A percentile compares a stretch with the other conserved stretches of the same genome.
Conservation (phyloP, 23 tunicate species). For the Ascidia mentula region DNA sequence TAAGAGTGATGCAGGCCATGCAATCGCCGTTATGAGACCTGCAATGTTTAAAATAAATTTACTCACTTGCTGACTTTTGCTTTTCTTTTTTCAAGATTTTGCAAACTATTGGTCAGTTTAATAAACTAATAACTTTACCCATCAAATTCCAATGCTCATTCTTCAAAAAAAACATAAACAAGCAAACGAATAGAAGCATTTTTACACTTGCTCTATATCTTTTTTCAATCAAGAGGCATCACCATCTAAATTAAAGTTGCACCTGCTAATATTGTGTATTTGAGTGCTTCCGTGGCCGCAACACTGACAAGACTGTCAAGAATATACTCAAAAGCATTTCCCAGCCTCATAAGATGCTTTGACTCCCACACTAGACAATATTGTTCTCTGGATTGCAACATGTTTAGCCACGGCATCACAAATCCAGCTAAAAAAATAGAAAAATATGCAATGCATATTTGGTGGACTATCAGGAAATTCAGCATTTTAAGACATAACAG, state of each 20-base stretch:
- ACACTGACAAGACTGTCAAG: constrained; percentile 64
- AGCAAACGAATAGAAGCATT: not conserved
- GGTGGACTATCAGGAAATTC: too few species aligned
- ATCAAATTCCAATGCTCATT: not conserved
- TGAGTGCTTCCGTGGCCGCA: constrained; percentile 90
- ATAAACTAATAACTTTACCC: too few species aligned
- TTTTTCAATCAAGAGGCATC: not conserved
- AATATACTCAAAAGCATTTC: constrained; percentile 88
- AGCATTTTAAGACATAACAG: too few species aligned
- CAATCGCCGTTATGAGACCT: constrained; percentile 87
- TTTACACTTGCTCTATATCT: not conserved
- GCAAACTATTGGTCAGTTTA: too few species aligned
- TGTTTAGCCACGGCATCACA: constrained; percentile 64
- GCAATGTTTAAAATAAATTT: too few species aligned
- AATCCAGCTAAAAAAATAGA: constrained; percentile 69
- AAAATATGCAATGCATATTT: too few species aligned
- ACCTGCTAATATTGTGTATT: constrained; percentile 82
- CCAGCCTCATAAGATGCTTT: constrained; percentile 77
- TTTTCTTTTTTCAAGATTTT: too few species aligned
- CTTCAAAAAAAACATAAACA: not conserved
- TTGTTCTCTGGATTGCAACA: constrained; percentile 80
- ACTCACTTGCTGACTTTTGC: too few species aligned
- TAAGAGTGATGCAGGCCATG: constrained; percentile 88
- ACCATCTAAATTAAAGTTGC: not conserved
- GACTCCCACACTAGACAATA: constrained; percentile 90